Evolutionary conservation across 1,140 invertebrate genomes (phyloP), one percentile per base, ranked within the genome.

Genomic region (Apis dorsata): DNA sequence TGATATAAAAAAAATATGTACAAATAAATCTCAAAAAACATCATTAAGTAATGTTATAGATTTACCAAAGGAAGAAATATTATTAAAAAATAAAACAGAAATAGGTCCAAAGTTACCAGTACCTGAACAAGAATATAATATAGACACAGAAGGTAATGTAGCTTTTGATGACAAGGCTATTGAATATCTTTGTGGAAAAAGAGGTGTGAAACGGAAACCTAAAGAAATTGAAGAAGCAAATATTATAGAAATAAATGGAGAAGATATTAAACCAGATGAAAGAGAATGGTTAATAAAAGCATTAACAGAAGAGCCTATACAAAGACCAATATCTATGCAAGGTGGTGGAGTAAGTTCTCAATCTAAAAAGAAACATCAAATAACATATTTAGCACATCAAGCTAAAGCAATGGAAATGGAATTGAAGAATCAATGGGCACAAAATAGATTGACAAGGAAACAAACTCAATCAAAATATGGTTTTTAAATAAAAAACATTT

Each of bases 341-440:
- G 81, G 87, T 66, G 76, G 90, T 65, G 93, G 93, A 59, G 90
- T 93, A 10, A 91, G 91, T 77, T 90, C 92, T 9, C 91, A 92
- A 21, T 94, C 93, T 2, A 94, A 94, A 51, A 94, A 94, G 84
- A 99, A 99, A 93, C 98, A 99, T 95, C 98, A 99, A 94, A 99
- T 99, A 86, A 99, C 98, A 7, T 99, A 99, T 93, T 95, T 99
- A 79, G 98, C 98, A 13, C 97, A 97, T 92, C 97, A 98, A 95
- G 98, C 98, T 34, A 99, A 99, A 94, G 98, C 97, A 66, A 97
- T 98, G 94, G 98, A 99, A 93, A 93, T 98, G 84, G 98, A 99
- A 92, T 93, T 99, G 21, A 97, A 99, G 92, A 99, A 98, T 92
- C 97, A 98, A 93, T 99, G 98, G 98, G 96, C 98, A 5, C 95